phyloP scores from a whole-genome alignment of 2,113 vertebrate genomes.

The Syngnathus scovelli region DNA sequence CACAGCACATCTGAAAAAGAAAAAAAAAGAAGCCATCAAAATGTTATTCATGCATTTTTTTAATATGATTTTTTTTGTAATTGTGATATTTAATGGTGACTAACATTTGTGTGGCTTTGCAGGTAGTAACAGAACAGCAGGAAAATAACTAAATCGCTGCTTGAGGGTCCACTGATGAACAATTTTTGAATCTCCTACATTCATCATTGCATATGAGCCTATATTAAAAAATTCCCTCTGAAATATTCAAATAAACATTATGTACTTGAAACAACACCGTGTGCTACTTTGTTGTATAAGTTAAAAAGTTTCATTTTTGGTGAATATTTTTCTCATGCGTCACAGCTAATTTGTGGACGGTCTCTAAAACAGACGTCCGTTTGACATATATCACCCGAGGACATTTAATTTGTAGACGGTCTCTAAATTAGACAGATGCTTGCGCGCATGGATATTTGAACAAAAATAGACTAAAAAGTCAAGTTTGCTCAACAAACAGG shows the following conservation, averaged over 20 bases:
- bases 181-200: not conserved
- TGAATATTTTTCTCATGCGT: no score
- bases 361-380: no score
- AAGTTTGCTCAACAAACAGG: not conserved
- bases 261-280: not conserved
- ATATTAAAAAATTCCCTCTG: not conserved
- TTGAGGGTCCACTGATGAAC: not conserved
- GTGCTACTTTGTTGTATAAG: not conserved
- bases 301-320: no score
- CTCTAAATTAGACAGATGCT: no score
- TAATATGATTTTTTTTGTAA: not conserved
- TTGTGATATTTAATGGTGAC: not conserved
- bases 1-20: not conserved
- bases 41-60: not conserved
- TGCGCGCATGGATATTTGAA: no score
- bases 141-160: not conserved
- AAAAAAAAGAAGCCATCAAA: not conserved
- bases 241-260: not conserved
- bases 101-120: conserved; percentile 28
- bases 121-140: conserved; percentile 23
- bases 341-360: no score
- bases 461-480: not conserved
- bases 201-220: not conserved
- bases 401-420: no score
- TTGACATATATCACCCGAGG: no score